These are phyloP conservation scores for Pachycephus smyrnensis DNA, from an alignment of 2,888 invertebrate genomes.

Conservation along the genomic window DNA sequence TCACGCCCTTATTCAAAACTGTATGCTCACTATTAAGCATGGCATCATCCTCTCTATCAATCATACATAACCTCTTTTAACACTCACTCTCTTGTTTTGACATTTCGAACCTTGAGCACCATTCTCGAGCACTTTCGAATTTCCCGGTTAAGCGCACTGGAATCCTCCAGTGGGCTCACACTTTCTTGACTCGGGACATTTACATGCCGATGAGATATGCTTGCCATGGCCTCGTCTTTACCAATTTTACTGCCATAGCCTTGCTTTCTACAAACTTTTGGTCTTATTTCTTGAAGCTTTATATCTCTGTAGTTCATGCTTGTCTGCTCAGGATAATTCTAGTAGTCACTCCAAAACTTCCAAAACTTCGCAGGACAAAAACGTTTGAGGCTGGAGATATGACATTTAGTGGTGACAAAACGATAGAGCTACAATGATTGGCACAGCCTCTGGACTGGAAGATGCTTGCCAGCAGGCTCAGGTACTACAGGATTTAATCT, in stretches of 20 bases:
- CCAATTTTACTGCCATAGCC: too few species aligned
- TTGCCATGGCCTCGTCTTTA: constrained; percentile 32
- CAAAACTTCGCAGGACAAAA: constrained; percentile 14
- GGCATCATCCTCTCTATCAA: background rate
- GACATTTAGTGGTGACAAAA: constrained; percentile 51
- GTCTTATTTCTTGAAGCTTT: too few species aligned
- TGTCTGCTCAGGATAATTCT: background rate
- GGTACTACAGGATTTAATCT: constrained; percentile 37
- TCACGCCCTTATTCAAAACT: too few species aligned
- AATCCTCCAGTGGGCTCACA: too few species aligned
- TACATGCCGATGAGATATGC: constrained; percentile 37
- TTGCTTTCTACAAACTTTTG: too few species aligned
- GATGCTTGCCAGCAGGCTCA: constrained; percentile 64
- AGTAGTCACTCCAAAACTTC: constrained; percentile 7
- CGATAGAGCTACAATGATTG: constrained; percentile 60
- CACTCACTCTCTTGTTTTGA: constrained; percentile 32
- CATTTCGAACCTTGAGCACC: constrained; percentile 29
- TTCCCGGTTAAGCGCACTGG: too few species aligned
- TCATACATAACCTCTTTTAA: constrained; percentile 26
- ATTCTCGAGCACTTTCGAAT: too few species aligned
- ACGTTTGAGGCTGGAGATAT: constrained; percentile 43
- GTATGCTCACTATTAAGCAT: too few species aligned
- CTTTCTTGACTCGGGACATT: background rate
- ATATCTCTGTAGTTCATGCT: too few species aligned
- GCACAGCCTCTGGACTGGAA: constrained; percentile 59